Base-by-base conservation (phyloP, 1,140 invertebrate genomes). In the Cryptotermes secundus region DNA sequence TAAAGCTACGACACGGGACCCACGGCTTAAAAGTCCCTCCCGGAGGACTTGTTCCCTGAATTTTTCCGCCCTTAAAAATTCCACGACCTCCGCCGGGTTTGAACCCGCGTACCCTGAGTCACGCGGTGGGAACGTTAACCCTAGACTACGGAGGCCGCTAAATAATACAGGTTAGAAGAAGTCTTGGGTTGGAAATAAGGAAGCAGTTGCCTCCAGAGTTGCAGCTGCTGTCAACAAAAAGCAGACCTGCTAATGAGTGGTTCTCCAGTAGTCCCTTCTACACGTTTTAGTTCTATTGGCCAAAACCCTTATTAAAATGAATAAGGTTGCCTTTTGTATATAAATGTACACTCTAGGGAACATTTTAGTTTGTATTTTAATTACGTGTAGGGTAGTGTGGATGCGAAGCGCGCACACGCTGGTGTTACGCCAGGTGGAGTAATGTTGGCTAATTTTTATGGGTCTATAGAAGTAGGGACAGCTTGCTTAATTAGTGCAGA, bases 141-240 rank as follows among this genome's bases (percentile, higher is more conserved):
- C n/a, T n/a, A n/a, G n/a, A n/a, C n/a, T n/a, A n/a, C n/a, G n/a
- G n/a, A n/a, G n/a, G n/a, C n/a, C n/a, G n/a, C n/a, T n/a, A n/a
- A 38, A 38, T 26, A 26, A 59, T 22, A 59, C 24, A 22, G 19
- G n/a, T n/a, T n/a, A n/a, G 53, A 59, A 19, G 7, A 31, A 72
- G 59, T 72, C 59, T 72, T 31, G 53, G n/a, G 16, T 59, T 22
- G 31, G 59, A 72, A 72, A 14, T 49, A 72, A 72, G 3, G 59
- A 72, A 72, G 7, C 31, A n/a, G 31, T 72, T 14, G 59, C 59
- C 26, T 3, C 16, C 59, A 72, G n/a, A 72, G 59, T 72, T 72
- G 59, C 59, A 72, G 59, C 59, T 72, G 59, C 59, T 72, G n/a
- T 72, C 26, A 72, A 72, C 26, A 72, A 72, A 72, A 72, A 72